Percentiles rank a stretch among this genome's conserved stretches.
Conservation (phyloP, 2,888 invertebrate genomes). For the Antitype chi region DNA sequence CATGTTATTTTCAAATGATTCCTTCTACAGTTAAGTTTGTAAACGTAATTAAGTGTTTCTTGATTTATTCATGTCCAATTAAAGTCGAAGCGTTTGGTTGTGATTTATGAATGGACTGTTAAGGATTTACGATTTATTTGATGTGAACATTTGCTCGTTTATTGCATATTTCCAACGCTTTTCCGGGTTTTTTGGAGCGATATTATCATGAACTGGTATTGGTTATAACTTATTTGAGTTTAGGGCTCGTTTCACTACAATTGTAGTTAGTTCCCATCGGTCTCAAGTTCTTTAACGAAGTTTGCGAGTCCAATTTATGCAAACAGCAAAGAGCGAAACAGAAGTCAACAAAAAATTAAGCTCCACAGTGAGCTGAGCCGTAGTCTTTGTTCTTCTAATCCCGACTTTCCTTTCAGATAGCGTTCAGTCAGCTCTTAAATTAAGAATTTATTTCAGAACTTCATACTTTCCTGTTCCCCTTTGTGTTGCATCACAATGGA, state of each 20-base stretch:
- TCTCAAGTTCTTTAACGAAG: slow-evolving; percentile 72
- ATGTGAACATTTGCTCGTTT: slow-evolving; percentile 45
- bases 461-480: slow-evolving; percentile 87
- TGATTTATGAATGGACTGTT: slow-evolving; percentile 53
- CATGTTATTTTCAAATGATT: slow-evolving; percentile 39
- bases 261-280: slow-evolving; percentile 38
- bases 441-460: slow-evolving; percentile 89
- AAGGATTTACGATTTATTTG: slow-evolving; percentile 55
- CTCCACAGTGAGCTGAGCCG: slow-evolving; percentile 76
- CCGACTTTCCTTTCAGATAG: slow-evolving; percentile 87
- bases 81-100: slow-evolving; percentile 50
- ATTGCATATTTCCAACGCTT: slow-evolving; percentile 36
- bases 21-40: slow-evolving; percentile 40
- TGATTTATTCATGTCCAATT: slow-evolving; percentile 65
- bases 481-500: slow-evolving; percentile 89
- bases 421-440: slow-evolving; percentile 88
- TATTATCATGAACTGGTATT: slow-evolving; percentile 19
- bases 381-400: slow-evolving; percentile 87
- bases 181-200: slow-evolving; percentile 19
- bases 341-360: slow-evolving; percentile 84
- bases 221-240: slow-evolving; percentile 29
- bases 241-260: slow-evolving; percentile 1
- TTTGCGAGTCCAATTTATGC: slow-evolving; percentile 75
- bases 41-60: slow-evolving; percentile 56
- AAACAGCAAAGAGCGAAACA: slow-evolving; percentile 80